phyloP scores from a whole-genome alignment of 2,888 invertebrate genomes.

The Melanargia galathea region DNA sequence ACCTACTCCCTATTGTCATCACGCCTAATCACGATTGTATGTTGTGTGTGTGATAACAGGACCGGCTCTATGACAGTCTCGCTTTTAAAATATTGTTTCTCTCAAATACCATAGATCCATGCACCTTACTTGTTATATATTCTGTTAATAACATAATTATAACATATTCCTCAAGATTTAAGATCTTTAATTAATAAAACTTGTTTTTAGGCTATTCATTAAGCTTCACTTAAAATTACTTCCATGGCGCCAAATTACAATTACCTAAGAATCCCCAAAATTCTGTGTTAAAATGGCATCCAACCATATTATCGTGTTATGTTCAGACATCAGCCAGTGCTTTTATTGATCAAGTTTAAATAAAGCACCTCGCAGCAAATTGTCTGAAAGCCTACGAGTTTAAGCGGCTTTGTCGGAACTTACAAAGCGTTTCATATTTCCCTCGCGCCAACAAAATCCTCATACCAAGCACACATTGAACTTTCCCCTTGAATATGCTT shows the following conservation, averaged over 20 bases:
- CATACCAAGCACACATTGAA: constrained; percentile 4
- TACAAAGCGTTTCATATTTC: constrained; percentile 36
- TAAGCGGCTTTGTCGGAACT: constrained; percentile 35
- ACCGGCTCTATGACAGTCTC: not conserved
- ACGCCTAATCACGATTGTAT: constrained; percentile 17
- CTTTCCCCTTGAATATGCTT: constrained; percentile 5
- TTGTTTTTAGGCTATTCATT: not conserved
- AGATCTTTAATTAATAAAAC: not conserved
- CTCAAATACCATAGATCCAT: not conserved
- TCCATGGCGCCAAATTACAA: constrained; percentile 12
- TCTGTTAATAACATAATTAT: too few species aligned
- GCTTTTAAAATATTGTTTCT: too few species aligned
- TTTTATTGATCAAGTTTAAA: constrained; percentile 26
- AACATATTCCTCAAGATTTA: not conserved
- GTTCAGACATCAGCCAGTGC: constrained; percentile 21
- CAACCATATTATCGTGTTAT: constrained; percentile 1
- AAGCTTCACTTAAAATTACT: not conserved
- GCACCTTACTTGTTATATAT: too few species aligned
- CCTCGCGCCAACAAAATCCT: constrained; percentile 8
- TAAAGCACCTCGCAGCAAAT: constrained; percentile 26
- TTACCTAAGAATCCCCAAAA: not conserved
- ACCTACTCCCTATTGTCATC: constrained; percentile 31
- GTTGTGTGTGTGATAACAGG: constrained; percentile 9
- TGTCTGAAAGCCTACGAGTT: constrained; percentile 39
- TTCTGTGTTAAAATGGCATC: not conserved